These are phyloP conservation scores for Cantharis rufa DNA, from an alignment of 2,888 invertebrate species.

Conservation along the genomic window DNA sequence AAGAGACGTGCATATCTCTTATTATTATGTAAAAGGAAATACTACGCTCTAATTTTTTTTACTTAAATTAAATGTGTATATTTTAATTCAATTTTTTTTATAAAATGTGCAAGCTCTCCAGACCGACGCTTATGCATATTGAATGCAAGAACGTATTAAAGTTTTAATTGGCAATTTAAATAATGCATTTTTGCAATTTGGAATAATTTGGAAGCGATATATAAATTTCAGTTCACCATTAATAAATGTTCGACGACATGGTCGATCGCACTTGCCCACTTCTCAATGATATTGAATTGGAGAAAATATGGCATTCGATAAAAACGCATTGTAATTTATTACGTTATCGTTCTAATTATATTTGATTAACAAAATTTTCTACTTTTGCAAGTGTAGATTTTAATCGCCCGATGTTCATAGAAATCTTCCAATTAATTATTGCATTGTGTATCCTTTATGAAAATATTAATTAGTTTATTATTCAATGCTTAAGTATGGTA, in stretches of 20 bases:
- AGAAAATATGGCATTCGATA: neutral
- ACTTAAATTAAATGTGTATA: neutral
- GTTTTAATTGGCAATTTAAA: neutral
- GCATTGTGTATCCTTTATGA: neutral
- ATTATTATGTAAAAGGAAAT: slow-evolving; percentile 24
- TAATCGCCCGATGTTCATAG: neutral
- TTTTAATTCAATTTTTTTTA: neutral
- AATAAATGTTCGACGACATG: neutral
- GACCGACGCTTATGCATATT: neutral
- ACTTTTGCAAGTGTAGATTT: neutral
- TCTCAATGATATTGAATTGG: neutral
- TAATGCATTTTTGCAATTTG: neutral
- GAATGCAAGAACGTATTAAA: neutral
- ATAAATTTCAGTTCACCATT: too few species aligned
- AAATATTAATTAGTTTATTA: neutral
- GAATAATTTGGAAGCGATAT: neutral
- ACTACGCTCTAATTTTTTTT: slow-evolving; percentile 24
- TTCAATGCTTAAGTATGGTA: neutral
- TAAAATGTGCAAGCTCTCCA: neutral
- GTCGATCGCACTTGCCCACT: neutral
- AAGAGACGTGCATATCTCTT: slow-evolving; percentile 8
- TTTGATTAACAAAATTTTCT: neutral
- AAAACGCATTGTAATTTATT: neutral
- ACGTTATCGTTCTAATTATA: neutral
- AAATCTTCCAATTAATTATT: neutral